Percentiles rank a stretch among this genome's conserved stretches.
These are phyloP conservation scores for Acrocephalus kingi DNA, from an alignment of 2,113 vertebrate species.

Conservation along the genomic window DNA sequence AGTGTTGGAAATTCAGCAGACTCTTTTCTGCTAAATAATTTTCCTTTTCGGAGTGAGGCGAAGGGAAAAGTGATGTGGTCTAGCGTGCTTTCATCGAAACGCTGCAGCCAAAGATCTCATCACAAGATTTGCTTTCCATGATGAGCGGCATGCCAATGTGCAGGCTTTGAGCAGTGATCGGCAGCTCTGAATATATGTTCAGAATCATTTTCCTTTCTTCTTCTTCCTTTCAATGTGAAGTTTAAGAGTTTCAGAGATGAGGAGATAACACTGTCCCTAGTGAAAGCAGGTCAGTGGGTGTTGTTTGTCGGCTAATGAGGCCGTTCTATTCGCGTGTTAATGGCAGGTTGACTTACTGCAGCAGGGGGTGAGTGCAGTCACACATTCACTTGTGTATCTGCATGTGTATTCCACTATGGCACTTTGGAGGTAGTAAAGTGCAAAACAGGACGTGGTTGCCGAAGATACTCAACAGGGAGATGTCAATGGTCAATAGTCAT, in stretches of 20 bases:
- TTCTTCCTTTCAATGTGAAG: not conserved
- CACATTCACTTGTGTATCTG: conserved; percentile 71
- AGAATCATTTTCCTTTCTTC: not conserved
- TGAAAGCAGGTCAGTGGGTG: conserved; percentile 64
- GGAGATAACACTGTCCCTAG: not conserved
- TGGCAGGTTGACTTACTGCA: conserved; percentile 71
- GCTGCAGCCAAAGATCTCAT: conserved; percentile 35
- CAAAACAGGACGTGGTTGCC: conserved; percentile 43
- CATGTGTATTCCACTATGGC: conserved; percentile 74
- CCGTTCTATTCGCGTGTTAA: conserved; percentile 81
- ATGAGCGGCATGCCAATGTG: not conserved
- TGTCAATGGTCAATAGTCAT: conserved; percentile 33
- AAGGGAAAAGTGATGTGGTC: conserved; percentile 17
- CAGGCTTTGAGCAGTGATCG: conserved; percentile 11
- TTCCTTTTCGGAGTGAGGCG: not conserved
- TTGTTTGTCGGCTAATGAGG: conserved; percentile 71
- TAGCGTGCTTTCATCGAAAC: conserved; percentile 4
- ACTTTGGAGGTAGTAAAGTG: conserved; percentile 56
- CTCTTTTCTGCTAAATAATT: not conserved
- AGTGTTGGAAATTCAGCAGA: not conserved
- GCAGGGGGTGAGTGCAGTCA: conserved; percentile 35
- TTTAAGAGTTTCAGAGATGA: not conserved
- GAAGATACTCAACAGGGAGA: conserved; percentile 36
- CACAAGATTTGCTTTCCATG: not conserved
- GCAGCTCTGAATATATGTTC: not conserved